Base-by-base conservation (phyloP, 2,888 invertebrate genomes). In the Drosophila eohydei region DNA sequence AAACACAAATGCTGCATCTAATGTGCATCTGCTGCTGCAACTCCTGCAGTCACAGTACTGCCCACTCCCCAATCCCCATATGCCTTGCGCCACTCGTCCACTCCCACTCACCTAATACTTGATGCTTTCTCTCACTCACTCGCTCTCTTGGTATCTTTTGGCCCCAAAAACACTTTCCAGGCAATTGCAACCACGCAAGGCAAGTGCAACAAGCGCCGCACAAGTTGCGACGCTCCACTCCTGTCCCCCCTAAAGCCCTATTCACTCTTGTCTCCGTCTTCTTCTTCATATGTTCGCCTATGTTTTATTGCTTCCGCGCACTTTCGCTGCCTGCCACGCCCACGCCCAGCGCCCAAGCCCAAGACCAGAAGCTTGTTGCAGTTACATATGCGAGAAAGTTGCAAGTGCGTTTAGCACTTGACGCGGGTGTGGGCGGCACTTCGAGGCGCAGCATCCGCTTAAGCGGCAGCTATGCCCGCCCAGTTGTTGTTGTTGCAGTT, bases 271-370 rank as follows among this genome's bases (percentile, higher is more conserved):
- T 14, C 32, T 26, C 30, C 44, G 40, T 14, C 32, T 26, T 26
- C 44, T 36, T 16, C 46, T 52, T 43, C 60, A 32, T 43, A 32
- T 48, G 62, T 30, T 58, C 67, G 50, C 59, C 66, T 70, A 87
- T 84, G 82, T 87, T 84, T 84, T 84, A 84, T 84, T 84, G 80
- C 84, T 87, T 84, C 84, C 84, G 84, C 78, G 87, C 82, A 78
- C 78, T 79, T 79, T 79, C 78, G 70, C 78, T 72, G 52, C 58
- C 30, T 50, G 57, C 70, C 55, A 56, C 58, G 67, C 62, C 69
- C 78, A 67, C 74, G 65, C 61, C 57, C 55, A 26, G 30, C n/a
- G 32, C 59, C 52, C 46, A 40, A n/a, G 32, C 38, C 51, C 11
- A 67, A 73, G 80, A 69, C 68, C 67, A 73, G 80, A 73, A 78